Conservation (phyloP, 2,113 vertebrate genomes). For the Protomyctophum bolini region DNA sequence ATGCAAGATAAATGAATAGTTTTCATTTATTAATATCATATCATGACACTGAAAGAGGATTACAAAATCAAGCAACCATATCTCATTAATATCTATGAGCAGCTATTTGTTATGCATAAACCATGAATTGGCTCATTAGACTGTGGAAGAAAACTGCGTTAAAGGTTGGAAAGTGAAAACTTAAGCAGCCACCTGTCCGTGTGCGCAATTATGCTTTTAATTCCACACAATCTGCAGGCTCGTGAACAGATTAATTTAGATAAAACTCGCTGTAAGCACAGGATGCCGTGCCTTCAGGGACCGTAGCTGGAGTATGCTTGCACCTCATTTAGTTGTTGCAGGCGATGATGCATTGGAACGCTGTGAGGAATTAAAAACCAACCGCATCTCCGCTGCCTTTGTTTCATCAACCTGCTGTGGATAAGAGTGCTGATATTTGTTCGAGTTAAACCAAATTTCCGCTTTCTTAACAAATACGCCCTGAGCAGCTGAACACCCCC, state of each 20-base stretch:
- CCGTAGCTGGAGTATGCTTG: too few relatives aligned
- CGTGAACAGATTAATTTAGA: conserved; percentile 17
- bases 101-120: conserved; percentile 65
- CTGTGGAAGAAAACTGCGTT: conserved; percentile 44
- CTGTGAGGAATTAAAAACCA: conserved; percentile 18
- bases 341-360: too few relatives aligned
- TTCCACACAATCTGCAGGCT: conserved; percentile 15
- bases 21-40: conserved; percentile 72
- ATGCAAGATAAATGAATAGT: conserved; percentile 57
- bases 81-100: conserved; percentile 56
- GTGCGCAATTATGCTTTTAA: conserved; percentile 11
- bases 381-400: conserved; percentile 1
- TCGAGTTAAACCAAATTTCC: conserved; percentile 40
- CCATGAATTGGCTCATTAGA: conserved; percentile 66
- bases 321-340: too few relatives aligned
- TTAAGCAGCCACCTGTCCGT: conserved; percentile 37
- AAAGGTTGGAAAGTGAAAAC: conserved; percentile 51
- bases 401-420: conserved; percentile 45
- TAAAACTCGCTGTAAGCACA: conserved; percentile 8
- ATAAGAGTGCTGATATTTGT: conserved; percentile 41
- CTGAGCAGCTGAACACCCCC: conserved; percentile 22
- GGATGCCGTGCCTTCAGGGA: neutral
- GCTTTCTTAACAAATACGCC: conserved; percentile 49
- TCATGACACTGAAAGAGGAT: conserved; percentile 61
- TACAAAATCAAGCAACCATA: conserved; percentile 64